phyloP scores from a whole-genome alignment of 92 coral and sea anemone genomes.

The Heteractis magnifica region DNA sequence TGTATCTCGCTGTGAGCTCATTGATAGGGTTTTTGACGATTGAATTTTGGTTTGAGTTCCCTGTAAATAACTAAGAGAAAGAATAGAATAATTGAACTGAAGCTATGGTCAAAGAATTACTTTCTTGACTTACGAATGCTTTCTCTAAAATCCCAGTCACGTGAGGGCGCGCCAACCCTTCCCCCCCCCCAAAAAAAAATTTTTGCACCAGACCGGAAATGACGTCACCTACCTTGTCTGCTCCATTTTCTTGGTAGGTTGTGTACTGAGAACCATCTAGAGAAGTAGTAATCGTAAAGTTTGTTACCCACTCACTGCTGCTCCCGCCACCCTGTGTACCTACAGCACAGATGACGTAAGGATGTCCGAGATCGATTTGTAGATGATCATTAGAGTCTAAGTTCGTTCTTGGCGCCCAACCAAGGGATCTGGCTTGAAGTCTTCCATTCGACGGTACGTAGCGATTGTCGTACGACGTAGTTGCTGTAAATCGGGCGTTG shows the following conservation, averaged over 20 bases:
- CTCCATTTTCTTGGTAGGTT: constrained; percentile 16
- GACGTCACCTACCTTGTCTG: constrained; percentile 8
- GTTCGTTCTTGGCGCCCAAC: constrained; percentile 15
- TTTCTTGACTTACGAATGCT: too few species aligned
- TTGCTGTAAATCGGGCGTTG: constrained; percentile 25
- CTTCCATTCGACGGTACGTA: constrained; percentile 22
- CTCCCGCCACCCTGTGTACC: constrained; percentile 13
- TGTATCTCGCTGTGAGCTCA: too few species aligned
- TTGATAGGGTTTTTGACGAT: too few species aligned
- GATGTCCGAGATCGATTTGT: constrained; percentile 20
- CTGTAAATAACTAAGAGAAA: too few species aligned
- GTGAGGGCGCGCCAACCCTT: too few species aligned
- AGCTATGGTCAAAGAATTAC: too few species aligned
- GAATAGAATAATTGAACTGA: too few species aligned
- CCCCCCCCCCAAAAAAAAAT: too few species aligned
- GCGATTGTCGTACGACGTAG: constrained; percentile 10
- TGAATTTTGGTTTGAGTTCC: too few species aligned
- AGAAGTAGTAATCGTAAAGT: constrained; percentile 8
- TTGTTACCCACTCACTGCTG: constrained; percentile 2
- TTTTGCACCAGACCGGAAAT: too few species aligned
- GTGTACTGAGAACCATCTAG: constrained; percentile 3
- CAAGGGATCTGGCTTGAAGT: background rate
- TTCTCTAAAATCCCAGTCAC: too few species aligned
- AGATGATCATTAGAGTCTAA: background rate
- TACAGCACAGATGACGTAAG: constrained; percentile 20